A percentile compares a stretch with the other conserved stretches of the same genome.
These are phyloP conservation scores for Gari tellinella DNA, from an alignment of 2,888 invertebrate genomes.

Conservation along the genomic window DNA sequence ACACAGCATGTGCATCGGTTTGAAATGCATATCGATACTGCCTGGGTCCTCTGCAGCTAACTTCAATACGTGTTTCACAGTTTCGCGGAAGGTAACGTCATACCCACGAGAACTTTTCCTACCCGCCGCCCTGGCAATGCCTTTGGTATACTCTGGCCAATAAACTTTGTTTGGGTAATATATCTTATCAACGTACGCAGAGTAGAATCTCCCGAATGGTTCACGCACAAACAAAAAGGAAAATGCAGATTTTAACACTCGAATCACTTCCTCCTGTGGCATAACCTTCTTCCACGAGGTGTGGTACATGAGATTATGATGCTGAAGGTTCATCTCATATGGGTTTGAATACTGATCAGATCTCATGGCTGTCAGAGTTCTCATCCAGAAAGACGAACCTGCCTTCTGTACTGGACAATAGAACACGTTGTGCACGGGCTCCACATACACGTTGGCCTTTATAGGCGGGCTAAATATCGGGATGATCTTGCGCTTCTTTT, in stretches of 20 bases:
- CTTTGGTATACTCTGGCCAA: slow-evolving; percentile 59
- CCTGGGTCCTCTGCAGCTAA: slow-evolving; percentile 11
- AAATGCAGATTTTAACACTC: slow-evolving; percentile 34
- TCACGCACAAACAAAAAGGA: slow-evolving; percentile 71
- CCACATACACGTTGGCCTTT: slow-evolving; percentile 31
- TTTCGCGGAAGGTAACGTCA: slow-evolving; percentile 70
- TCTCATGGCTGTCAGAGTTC: slow-evolving; percentile 53
- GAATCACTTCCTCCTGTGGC: slow-evolving; percentile 10
- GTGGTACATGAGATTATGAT: slow-evolving; percentile 1
- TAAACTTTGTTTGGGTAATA: slow-evolving; percentile 69
- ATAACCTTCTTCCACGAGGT: slow-evolving; percentile 12
- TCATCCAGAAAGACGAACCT: slow-evolving; percentile 71
- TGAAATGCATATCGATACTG: slow-evolving; percentile 63
- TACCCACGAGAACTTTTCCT: slow-evolving; percentile 60
- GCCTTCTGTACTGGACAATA: slow-evolving; percentile 75
- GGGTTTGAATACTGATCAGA: slow-evolving; percentile 36
- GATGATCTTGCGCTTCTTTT: too few species aligned
- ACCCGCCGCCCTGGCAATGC: slow-evolving; percentile 31
- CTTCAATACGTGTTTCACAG: slow-evolving; percentile 64
- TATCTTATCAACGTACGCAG: slow-evolving; percentile 73
- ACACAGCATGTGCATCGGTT: slow-evolving; percentile 63
- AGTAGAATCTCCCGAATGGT: slow-evolving; percentile 68
- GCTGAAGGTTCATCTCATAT: slow-evolving; percentile 17
- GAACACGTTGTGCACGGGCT: slow-evolving; percentile 42
- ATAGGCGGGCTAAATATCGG: too few species aligned